Conservation (phyloP, 2,797 vertebrate genomes). For the Poeciliopsis gracilis region DNA sequence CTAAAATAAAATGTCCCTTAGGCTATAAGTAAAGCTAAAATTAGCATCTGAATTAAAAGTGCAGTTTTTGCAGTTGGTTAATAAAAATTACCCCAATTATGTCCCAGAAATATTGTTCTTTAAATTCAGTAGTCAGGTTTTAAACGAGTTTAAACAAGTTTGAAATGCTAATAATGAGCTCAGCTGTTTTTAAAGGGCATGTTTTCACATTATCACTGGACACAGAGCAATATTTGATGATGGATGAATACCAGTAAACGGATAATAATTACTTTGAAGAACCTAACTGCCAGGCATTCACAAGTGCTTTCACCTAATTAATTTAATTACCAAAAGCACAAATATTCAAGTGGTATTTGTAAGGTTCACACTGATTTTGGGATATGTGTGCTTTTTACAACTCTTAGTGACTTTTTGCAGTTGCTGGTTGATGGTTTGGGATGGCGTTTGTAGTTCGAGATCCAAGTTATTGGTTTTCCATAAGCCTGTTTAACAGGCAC, state of each 20-base stretch:
- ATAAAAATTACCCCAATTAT: background rate
- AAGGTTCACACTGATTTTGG: conserved; percentile 32
- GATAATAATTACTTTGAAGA: conserved; percentile 44
- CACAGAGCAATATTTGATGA: conserved; percentile 1
- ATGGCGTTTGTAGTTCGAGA: background rate
- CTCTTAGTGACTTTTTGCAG: background rate
- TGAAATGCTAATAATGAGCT: background rate
- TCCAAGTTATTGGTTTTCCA: background rate
- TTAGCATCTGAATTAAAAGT: background rate
- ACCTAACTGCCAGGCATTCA: conserved; percentile 41
- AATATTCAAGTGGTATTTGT: conserved; percentile 46
- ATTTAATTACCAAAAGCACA: conserved; percentile 55
- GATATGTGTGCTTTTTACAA: conserved; percentile 24
- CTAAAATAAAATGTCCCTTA: conserved; percentile 18
- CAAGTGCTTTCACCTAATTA: conserved; percentile 61
- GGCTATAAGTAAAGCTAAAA: background rate
- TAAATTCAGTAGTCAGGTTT: background rate
- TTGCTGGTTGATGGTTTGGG: background rate
- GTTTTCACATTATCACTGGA: conserved; percentile 5
- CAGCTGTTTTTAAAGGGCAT: background rate
- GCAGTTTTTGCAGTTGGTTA: background rate
- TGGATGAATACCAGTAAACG: conserved; percentile 15
- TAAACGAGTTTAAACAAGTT: background rate
- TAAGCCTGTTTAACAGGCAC: background rate
- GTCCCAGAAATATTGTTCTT: background rate